Percentiles rank a stretch among this genome's conserved stretches.
These are phyloP conservation scores for Ophion ellenae DNA, from an alignment of 2,888 invertebrate genomes.

Conservation along the genomic window DNA sequence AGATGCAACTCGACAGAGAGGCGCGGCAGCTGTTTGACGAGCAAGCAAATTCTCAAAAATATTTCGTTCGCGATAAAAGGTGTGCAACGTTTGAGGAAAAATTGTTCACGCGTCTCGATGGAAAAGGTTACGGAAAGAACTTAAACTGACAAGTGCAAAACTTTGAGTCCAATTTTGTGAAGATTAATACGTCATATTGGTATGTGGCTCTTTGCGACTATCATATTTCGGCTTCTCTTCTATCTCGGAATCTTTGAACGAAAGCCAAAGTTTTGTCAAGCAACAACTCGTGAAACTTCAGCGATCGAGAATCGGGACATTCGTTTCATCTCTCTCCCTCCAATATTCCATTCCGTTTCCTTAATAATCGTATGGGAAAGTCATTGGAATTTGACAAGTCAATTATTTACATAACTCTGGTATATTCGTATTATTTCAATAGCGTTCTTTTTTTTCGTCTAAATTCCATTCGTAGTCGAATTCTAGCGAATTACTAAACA, in stretches of 20 bases:
- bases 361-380: conserved; percentile 48
- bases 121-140: conserved; percentile 1
- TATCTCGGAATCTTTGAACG: not conserved
- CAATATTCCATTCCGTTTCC: conserved; percentile 12
- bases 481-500: conserved; percentile 65
- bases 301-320: not conserved
- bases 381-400: conserved; percentile 67
- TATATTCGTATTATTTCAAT: conserved; percentile 70
- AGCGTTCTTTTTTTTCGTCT: conserved; percentile 38
- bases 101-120: not conserved
- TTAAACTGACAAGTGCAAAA: conserved; percentile 19
- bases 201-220: not conserved
- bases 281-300: not conserved
- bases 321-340: not conserved
- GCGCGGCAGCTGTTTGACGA: no score
- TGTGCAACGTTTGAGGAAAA: conserved; percentile 6
- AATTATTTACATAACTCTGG: conserved; percentile 72
- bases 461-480: conserved; percentile 44
- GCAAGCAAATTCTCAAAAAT: not conserved
- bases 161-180: not conserved
- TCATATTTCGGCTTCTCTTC: not conserved
- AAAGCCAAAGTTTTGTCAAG: not conserved
- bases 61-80: conserved; percentile 5
- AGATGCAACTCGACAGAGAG: no score
- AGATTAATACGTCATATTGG: not conserved